Evolutionary conservation across 2,888 invertebrate genomes (phyloP).

Genomic region (Tricholauxania praeusta): DNA sequence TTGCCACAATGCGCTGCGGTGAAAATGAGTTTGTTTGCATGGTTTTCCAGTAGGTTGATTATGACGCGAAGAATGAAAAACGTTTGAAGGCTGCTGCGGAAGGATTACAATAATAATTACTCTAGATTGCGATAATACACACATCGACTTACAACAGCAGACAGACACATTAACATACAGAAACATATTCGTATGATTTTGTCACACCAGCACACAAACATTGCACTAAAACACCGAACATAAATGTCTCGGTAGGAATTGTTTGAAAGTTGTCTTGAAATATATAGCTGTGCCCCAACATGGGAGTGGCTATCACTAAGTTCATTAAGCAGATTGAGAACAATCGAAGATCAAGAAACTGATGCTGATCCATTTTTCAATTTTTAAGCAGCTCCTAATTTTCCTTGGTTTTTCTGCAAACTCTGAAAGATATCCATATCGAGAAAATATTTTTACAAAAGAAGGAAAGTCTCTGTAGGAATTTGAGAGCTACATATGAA

Average conservation of each 20-base stretch:
- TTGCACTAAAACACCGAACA: conserved; percentile 22
- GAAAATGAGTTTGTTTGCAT: conserved; percentile 14
- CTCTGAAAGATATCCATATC: too few species aligned
- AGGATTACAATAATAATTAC: conserved; percentile 46
- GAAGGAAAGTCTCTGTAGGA: too few species aligned
- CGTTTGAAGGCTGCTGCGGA: conserved; percentile 35
- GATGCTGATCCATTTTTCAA: too few species aligned
- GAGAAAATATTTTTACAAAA: too few species aligned
- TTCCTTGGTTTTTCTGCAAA: too few species aligned
- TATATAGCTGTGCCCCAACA: too few species aligned
- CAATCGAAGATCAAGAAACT: too few species aligned
- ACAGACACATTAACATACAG: conserved; percentile 12
- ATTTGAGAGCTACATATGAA: too few species aligned
- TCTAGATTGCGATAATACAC: conserved; percentile 38
- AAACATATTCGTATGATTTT: neutral
- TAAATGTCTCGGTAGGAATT: neutral
- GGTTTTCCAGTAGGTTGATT: conserved; percentile 34
- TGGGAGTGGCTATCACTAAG: too few species aligned
- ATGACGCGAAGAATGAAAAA: conserved; percentile 15
- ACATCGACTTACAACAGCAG: conserved; percentile 17
- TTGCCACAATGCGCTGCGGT: neutral
- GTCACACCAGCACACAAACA: conserved; percentile 2
- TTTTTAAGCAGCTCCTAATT: too few species aligned
- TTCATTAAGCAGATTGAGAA: too few species aligned
- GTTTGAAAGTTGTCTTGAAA: too few species aligned